Base-by-base conservation (phyloP, 2,113 vertebrate species). In the Phocoena sinus region DNA sequence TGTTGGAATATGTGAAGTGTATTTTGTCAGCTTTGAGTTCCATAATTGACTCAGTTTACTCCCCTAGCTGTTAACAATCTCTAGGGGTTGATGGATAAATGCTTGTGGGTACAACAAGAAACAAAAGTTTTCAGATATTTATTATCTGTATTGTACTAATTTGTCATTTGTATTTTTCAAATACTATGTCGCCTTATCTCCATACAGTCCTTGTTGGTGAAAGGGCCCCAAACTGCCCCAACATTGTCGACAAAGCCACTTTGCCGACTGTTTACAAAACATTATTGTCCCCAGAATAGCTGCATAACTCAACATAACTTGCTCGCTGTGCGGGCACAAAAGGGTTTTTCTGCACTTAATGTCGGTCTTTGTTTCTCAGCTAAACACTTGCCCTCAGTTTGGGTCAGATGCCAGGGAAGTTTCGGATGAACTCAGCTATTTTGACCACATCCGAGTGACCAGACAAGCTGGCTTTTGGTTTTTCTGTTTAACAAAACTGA, bases 211-310 rank as follows among this genome's bases (percentile, higher is more conserved):
- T 91, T 41, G 44, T 77, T 8, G 1, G 82, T 31, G 60, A 91
- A 62, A 81, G 13, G 38, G 67, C 65, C 85, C 70, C 76, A 47
- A 76, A 81, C 84, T 53, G 2, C 56, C 73, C 73, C 60, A 21
- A 47, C 13, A 21, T 33, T 9, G 5, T n/a, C 2, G n/a, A 91
- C 96, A 97, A 97, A 97, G 97, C 74, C 79, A 76, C 88, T 97
- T 88, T 95, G 71, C 96, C 74, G 6, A 83, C 94, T 94, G 82
- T 97, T 97, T 91, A 98, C 95, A 97, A 96, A 95, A 89, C 71
- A 70, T 41, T 62, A 97, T 95, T 98, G 98, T 98, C 73, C 91
- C 93, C 80, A 26, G 73, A 83, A 97, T 91, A 97, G 83, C 89
- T 92, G 92, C 93, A 89, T 68, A 95, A 83, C 94, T 95, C 79